Base-by-base conservation (phyloP, 2,888 invertebrate species). In the Thelaira solivaga region DNA sequence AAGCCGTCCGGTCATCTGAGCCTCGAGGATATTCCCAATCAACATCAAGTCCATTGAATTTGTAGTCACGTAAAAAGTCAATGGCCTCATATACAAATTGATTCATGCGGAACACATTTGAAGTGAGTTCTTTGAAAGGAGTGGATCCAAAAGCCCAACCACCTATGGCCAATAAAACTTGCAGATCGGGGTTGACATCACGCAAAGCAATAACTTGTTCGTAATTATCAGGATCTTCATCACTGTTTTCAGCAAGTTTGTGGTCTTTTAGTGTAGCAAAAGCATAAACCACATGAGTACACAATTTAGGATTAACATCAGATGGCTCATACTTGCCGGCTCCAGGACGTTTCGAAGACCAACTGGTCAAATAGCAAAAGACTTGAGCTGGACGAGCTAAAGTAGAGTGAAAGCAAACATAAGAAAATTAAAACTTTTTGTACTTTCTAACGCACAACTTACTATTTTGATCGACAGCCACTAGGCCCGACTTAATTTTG, bases 141-240 rank as follows among this genome's bases (percentile, higher is more conserved):
- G 96, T 96, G 1, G 97, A 97, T 10, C 97, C 97, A 85, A 97
- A 97, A 0, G 96, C 96, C 97, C 97, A 98, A 18, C 98, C 98
- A 71, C 98, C 98, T 82, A 98, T 96, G 1, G 96, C 96, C 13
- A 96, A 89, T 0, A 96, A 90, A 76, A 96, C 92, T 93, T 96
- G 97, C 76, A 98, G 89, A 82, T 95, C 94, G 0, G 96, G 94
- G 89, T 97, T 97, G 86, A 94, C 94, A 79, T 96, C 95, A 72
- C 97, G 93, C 78, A 98, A 90, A 0, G 93, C 94, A 34, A 97
- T 93, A 7, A 98, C 93, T 83, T 95, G 92, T 67, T 95, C 94
- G 85, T 97, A 98, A 91, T 94, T 94, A 82, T 96, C 96, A 1
- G 92, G 92, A 85, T 96, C 96, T 84, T 95, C 94, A 7, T 94